Conservation (phyloP, 2,113 vertebrate genomes). For the Scomber scombrus region DNA sequence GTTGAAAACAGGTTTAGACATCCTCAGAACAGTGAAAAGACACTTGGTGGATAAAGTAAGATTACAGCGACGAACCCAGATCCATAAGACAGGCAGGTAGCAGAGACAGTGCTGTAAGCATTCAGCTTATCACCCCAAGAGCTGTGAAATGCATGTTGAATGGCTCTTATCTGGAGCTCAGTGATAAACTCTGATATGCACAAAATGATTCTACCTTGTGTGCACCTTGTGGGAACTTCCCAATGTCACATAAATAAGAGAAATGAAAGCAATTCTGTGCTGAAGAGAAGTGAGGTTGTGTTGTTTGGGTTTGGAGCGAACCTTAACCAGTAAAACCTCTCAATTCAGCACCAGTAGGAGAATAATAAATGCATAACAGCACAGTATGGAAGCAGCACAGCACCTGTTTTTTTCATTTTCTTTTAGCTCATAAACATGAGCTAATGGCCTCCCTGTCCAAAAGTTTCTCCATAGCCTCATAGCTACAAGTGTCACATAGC, state of each 20-base stretch:
- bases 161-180: slow-evolving; percentile 44
- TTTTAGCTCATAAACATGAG: neutral
- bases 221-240: slow-evolving; percentile 18
- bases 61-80: neutral
- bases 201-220: neutral
- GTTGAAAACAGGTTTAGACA: neutral
- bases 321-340: neutral
- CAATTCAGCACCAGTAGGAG: neutral
- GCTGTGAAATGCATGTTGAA: slow-evolving; percentile 16
- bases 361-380: neutral
- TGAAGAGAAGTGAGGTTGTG: neutral
- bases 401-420: too few relatives aligned
- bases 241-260: neutral
- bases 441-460: neutral
- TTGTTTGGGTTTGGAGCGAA: neutral
- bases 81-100: neutral
- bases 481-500: neutral
- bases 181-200: slow-evolving; percentile 18
- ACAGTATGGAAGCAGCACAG: neutral
- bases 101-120: neutral
- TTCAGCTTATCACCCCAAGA: slow-evolving; percentile 7
- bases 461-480: neutral
- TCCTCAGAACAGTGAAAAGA: neutral
- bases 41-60: neutral
- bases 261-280: slow-evolving; percentile 7